Conservation (phyloP, 2,113 vertebrate genomes). For the Terrapene triunguis region DNA sequence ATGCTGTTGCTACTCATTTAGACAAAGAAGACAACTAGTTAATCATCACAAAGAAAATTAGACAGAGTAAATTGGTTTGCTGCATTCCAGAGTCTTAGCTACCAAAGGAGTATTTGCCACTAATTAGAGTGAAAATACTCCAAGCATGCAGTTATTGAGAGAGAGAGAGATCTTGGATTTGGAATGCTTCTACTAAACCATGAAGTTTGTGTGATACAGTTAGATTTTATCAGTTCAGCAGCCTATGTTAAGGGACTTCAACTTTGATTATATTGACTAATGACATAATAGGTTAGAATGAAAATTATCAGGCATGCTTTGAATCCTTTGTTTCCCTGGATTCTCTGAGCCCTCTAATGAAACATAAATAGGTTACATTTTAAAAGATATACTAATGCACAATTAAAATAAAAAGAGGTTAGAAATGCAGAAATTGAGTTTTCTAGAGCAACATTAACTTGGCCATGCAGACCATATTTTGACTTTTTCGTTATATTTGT, state of each 20-base stretch:
- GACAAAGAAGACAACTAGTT: conserved; percentile 75
- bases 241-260: background rate
- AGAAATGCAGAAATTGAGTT: background rate
- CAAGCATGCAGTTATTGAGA: conserved; percentile 42
- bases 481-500: background rate
- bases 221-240: background rate
- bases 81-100: conserved; percentile 71
- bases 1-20: conserved; percentile 59
- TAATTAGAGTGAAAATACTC: conserved; percentile 71
- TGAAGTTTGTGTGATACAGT: background rate
- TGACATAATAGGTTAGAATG: background rate
- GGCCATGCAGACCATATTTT: background rate
- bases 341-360: background rate
- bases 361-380: conserved; percentile 29
- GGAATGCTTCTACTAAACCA: background rate
- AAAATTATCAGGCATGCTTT: background rate
- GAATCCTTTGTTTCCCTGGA: conserved; percentile 18
- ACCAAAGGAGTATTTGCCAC: conserved; percentile 55
- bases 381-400: background rate
- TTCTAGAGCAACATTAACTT: background rate
- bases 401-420: background rate
- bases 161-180: background rate
- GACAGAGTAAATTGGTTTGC: conserved; percentile 76
- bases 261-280: conserved; percentile 7
- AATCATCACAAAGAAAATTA: conserved; percentile 74